Evolutionary conservation across 2,888 invertebrate species (phyloP).

Genomic region (Chymomyza amoena): DNA sequence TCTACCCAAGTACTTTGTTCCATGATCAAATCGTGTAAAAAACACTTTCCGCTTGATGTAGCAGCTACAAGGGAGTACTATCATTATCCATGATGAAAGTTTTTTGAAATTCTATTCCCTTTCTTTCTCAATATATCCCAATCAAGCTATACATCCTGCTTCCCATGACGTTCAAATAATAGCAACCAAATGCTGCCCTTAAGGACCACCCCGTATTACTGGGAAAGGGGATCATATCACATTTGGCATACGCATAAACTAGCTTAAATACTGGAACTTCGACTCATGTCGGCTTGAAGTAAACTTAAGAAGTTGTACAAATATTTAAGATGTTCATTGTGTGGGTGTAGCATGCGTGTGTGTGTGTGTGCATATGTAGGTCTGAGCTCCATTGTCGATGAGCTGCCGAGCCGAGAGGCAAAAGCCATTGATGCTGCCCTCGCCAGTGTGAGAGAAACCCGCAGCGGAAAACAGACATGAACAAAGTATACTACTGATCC

Average conservation of each 20-base stretch:
- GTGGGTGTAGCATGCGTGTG: not conserved
- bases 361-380: not conserved
- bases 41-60: no score
- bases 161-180: no score
- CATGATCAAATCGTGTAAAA: no score
- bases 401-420: not conserved
- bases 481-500: not conserved
- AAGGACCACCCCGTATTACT: no score
- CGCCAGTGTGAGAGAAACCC: constrained; percentile 15
- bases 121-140: no score
- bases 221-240: not conserved
- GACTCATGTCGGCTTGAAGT: not conserved
- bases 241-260: constrained; percentile 5
- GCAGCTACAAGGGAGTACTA: no score
- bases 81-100: no score
- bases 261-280: not conserved
- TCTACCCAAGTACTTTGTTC: no score
- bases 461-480: constrained; percentile 13
- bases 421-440: not conserved
- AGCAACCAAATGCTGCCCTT: no score
- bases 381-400: not conserved
- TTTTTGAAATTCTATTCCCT: no score
- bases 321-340: constrained; percentile 11
- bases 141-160: no score
- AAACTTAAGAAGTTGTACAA: constrained; percentile 31